Evolutionary conservation across 2,888 invertebrate genomes (phyloP).

Genomic region (Entomobrya proxima): DNA sequence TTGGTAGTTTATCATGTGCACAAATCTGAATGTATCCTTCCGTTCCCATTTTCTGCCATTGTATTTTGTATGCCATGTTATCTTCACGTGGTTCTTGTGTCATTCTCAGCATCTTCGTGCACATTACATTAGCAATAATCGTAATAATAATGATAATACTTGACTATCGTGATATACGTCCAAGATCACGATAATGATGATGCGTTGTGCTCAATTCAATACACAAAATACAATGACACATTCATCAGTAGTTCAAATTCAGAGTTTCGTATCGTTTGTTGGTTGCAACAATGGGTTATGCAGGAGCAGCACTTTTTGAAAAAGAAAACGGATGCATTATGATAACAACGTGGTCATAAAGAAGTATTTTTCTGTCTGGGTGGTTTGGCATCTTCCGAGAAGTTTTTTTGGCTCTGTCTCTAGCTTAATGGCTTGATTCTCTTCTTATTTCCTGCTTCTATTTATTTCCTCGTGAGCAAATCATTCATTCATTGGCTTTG

Average conservation of each 20-base stretch:
- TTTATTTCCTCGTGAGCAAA: constrained; percentile 29
- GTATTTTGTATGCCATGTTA: neutral
- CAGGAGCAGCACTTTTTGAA: neutral
- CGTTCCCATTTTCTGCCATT: constrained; percentile 31
- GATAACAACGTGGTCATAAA: constrained; percentile 12
- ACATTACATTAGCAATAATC: constrained; percentile 45
- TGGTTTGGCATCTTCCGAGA: neutral
- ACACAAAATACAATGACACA: neutral
- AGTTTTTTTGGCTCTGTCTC: neutral
- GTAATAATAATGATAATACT: constrained; percentile 40
- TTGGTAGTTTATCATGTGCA: constrained; percentile 32
- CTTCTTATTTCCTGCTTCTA: constrained; percentile 10
- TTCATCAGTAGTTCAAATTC: neutral
- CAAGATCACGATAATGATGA: constrained; percentile 26
- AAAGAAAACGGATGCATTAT: constrained; percentile 17
- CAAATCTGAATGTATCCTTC: constrained; percentile 36
- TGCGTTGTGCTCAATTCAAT: constrained; percentile 19
- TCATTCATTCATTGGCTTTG: constrained; percentile 2
- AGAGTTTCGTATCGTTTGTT: neutral
- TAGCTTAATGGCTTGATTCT: neutral
- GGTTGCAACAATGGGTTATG: neutral
- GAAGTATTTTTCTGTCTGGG: constrained; percentile 1
- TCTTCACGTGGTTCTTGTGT: neutral
- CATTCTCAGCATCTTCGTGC: constrained; percentile 32
- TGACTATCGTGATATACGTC: constrained; percentile 10